phyloP scores from a whole-genome alignment of 2,888 invertebrate species.

The Microctonus aethiopoides region DNA sequence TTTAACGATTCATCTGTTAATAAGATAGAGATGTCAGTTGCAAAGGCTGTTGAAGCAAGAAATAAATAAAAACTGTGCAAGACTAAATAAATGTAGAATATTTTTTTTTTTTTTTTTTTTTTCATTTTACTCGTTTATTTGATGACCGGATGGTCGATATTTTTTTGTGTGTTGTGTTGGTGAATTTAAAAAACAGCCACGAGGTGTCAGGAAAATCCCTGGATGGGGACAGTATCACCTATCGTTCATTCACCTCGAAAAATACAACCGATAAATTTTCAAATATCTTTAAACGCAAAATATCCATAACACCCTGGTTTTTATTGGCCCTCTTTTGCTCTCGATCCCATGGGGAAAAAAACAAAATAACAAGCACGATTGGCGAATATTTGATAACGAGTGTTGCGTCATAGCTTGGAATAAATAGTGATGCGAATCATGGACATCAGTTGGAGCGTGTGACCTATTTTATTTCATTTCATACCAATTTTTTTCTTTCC shows the following conservation, averaged over 20 bases:
- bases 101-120: too few species aligned
- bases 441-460: conserved; percentile 16
- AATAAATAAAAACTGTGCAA: too few species aligned
- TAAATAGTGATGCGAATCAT: conserved; percentile 15
- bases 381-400: conserved; percentile 6
- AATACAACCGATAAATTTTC: conserved; percentile 6
- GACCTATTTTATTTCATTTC: conserved; percentile 19
- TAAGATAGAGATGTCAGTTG: too few species aligned
- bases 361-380: neutral
- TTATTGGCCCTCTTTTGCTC: conserved; percentile 3
- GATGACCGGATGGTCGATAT: neutral
- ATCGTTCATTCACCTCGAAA: neutral
- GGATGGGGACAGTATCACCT: neutral
- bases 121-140: too few species aligned
- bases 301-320: neutral
- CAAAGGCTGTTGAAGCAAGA: too few species aligned
- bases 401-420: neutral
- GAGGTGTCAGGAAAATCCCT: conserved; percentile 11
- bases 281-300: conserved; percentile 14
- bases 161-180: neutral
- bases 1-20: too few species aligned
- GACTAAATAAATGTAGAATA: too few species aligned
- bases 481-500: conserved; percentile 2
- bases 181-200: conserved; percentile 14
- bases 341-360: neutral